Evolutionary conservation across 2,113 vertebrate species (phyloP), one percentile per base, ranked within the genome.

Genomic region (Bubo blakistoni): DNA sequence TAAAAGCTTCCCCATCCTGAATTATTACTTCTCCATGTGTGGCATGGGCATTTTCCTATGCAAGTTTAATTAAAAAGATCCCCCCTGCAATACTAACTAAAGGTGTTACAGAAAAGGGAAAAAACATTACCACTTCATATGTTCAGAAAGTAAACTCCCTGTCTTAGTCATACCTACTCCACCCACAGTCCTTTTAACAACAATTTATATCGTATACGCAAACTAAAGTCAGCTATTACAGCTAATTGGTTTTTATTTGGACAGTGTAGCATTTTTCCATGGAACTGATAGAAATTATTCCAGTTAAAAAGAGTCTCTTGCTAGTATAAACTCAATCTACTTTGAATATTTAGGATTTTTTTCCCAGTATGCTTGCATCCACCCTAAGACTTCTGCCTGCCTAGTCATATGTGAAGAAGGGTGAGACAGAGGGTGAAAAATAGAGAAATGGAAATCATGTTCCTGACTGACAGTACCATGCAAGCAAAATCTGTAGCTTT

Each of bases 401-500:
- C 85, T 90, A 88, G 55, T 96, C 58, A 42, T 70, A 94, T 62
- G 78, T 9, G 25, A 81, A 61, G 65, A 81, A 93, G 63, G 57
- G 67, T 34, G 67, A 87, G 78, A 92, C 51, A 70, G 80, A 81
- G 22, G 44, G 74, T 85, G 44, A 89, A 96, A 96, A 89, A 77
- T 0, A 83, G 74, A 92, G 66, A 95, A 91, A 88, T 81, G 85
- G 92, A 93, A 96, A 93, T 90, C 71, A 36, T 83, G 47, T 44
- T 96, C 76, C 82, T 96, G 82, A 96, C 85, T 94, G 95, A 94
- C 95, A 96, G 84, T 54, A 95, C 46, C 63, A 94, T 21, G 62
- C 91, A 92, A 92, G 94, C 86, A 94, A 95, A 95, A 92, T 95
- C 89, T 97, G 90, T 83, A 91, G 84, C 86, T 90, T 96, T 72